Evolutionary conservation across 2,113 vertebrate species (phyloP), one percentile per base, ranked within the genome.

Genomic region (Grantiella picta): DNA sequence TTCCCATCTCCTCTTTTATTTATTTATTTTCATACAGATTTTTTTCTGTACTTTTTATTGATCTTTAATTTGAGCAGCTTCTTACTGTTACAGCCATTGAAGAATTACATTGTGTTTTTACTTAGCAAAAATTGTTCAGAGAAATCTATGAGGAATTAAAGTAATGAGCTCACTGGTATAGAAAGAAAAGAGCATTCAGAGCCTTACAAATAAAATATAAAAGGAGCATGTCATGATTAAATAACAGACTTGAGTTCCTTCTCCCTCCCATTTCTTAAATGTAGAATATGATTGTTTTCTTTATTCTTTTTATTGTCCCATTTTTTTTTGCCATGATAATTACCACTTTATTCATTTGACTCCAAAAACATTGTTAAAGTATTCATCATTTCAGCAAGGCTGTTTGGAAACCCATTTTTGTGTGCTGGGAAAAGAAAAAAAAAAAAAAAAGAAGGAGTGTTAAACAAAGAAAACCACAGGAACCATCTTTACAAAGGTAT

Each of bases 41-140:
- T 97, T 97, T 96, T 97, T 91, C 95, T 95, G 76, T 97, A 95
- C 36, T 94, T 97, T 98, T 97, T 97, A 97, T 97, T 97, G 97
- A 98, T 98, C 97, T 98, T 98, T 98, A 97, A 98, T 98, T 97
- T 97, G 95, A 96, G 89, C 91, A 96, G 88, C 68, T 96, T 97
- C 88, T 97, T 86, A 68, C 81, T 82, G 61, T 93, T 97, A 90
- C 69, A 92, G 75, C 85, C 80, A 77, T 93, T 97, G 95, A 98
- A 97, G 93, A 97, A 96, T 93, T 93, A 85, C 94, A 89, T 75
- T 96, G 69, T 94, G 69, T 94, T 97, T 98, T 97, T 96, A 94
- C 86, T 96, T 97, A 92, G 96, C 42, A 93, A 97, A 97, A 94
- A 97, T 84, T 97, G 79, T 96, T 95, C 90, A 72, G 76, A 96